These are phyloP conservation scores for Andrena marginata DNA, from an alignment of 2,888 invertebrate genomes.

Conservation along the genomic window DNA sequence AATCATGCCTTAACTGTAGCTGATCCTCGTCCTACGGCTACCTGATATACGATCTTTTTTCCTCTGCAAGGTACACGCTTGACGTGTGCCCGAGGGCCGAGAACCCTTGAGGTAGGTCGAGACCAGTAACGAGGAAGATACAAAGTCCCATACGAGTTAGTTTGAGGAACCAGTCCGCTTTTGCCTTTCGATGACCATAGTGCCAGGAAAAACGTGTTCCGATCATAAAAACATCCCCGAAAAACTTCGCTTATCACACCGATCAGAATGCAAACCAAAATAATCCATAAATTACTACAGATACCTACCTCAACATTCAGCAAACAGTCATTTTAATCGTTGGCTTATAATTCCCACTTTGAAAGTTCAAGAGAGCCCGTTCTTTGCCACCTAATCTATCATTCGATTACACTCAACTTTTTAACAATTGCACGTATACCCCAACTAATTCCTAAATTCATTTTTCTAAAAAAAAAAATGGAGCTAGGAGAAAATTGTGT, in stretches of 20 bases:
- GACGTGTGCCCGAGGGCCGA: constrained; percentile 13
- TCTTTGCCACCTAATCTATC: too few relatives aligned
- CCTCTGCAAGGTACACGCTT: constrained; percentile 15
- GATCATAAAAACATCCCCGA: neutral
- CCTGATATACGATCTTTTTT: constrained; percentile 47
- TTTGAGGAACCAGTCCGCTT: neutral
- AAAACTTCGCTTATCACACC: neutral
- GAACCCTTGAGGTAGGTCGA: constrained; percentile 37
- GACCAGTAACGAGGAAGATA: constrained; percentile 10
- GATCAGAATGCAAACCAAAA: neutral
- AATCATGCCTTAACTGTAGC: constrained; percentile 28
- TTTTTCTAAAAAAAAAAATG: too few relatives aligned
- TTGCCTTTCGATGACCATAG: neutral
- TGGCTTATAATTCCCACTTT: too few relatives aligned
- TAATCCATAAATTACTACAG: too few relatives aligned
- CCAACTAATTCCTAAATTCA: too few relatives aligned
- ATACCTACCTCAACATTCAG: too few relatives aligned
- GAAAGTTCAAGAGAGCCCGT: too few relatives aligned
- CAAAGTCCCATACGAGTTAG: constrained; percentile 2
- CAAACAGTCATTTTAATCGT: too few relatives aligned
- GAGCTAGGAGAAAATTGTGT: too few relatives aligned
- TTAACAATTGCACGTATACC: too few relatives aligned
- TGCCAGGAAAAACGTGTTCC: neutral
- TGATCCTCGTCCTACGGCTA: constrained; percentile 39
- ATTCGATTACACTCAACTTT: too few relatives aligned